Evolutionary conservation across 2,113 vertebrate genomes (phyloP).

Genomic region (Phoenicopterus ruber): DNA sequence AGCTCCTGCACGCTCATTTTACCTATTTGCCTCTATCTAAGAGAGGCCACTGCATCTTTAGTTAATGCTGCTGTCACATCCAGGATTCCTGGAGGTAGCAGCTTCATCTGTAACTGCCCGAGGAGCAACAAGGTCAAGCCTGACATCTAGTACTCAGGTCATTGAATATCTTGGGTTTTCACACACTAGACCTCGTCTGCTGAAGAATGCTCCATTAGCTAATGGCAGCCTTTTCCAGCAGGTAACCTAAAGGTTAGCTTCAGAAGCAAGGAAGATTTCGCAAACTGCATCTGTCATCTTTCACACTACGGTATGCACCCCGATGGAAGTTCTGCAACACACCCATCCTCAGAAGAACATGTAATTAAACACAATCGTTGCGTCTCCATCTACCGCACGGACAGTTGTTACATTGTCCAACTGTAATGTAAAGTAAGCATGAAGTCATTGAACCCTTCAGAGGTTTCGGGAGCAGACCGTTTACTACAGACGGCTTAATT

Average conservation of each 20-base stretch:
- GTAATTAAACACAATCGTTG: neutral
- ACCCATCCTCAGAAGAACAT: neutral
- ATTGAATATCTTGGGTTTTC: neutral
- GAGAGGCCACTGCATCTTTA: neutral
- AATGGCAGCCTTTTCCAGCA: neutral
- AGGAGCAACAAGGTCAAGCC: neutral
- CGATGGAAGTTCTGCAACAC: neutral
- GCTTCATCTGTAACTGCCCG: neutral
- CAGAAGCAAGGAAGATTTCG: neutral
- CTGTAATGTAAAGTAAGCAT: neutral
- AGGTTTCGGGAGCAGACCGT: neutral
- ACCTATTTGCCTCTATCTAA: neutral
- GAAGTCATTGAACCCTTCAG: neutral
- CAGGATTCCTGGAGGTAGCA: neutral
- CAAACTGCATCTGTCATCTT: neutral
- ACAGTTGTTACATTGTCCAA: neutral
- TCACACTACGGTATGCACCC: accelerated
- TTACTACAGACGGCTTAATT: neutral
- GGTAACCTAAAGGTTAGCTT: neutral
- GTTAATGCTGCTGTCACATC: neutral
- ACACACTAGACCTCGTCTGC: neutral
- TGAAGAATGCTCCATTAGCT: neutral
- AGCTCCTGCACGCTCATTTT: neutral
- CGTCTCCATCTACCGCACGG: neutral
- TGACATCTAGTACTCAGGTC: neutral